A percentile compares a stretch with the other conserved stretches of the same genome.
These are phyloP conservation scores for Chionis minor DNA, from an alignment of 2,113 vertebrate species.

Conservation along the genomic window DNA sequence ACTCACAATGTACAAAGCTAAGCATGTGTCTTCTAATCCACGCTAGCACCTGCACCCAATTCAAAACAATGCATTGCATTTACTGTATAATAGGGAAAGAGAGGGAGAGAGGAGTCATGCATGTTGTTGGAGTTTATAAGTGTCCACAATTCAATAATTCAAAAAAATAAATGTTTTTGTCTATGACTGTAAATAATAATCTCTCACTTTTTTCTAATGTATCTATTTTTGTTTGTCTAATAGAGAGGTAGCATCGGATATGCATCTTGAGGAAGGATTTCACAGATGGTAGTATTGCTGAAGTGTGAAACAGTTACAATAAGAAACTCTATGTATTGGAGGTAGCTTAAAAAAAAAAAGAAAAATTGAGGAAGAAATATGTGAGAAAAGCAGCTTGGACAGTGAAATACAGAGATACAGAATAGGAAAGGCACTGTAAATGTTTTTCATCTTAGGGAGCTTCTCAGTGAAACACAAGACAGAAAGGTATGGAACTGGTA, in stretches of 20 bases:
- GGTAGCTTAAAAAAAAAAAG: not conserved
- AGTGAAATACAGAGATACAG: not conserved
- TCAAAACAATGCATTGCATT: not conserved
- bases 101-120: not conserved
- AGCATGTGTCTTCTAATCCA: not conserved
- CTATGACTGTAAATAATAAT: not conserved
- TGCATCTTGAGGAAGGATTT: not conserved
- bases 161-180: not conserved
- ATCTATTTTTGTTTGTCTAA: not conserved
- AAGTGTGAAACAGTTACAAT: not conserved
- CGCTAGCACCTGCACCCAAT: not conserved
- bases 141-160: not conserved
- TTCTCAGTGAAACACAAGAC: not conserved
- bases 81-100: not conserved
- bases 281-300: not conserved
- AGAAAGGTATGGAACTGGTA: not conserved
- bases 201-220: not conserved
- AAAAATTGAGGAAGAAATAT: not conserved
- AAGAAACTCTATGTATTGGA: not conserved
- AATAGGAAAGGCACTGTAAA: not conserved
- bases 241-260: not conserved
- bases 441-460: not conserved
- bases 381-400: not conserved
- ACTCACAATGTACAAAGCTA: not conserved
- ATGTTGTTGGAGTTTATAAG: not conserved